Conservation (phyloP, 2,888 invertebrate genomes). For the Beris chalybata region DNA sequence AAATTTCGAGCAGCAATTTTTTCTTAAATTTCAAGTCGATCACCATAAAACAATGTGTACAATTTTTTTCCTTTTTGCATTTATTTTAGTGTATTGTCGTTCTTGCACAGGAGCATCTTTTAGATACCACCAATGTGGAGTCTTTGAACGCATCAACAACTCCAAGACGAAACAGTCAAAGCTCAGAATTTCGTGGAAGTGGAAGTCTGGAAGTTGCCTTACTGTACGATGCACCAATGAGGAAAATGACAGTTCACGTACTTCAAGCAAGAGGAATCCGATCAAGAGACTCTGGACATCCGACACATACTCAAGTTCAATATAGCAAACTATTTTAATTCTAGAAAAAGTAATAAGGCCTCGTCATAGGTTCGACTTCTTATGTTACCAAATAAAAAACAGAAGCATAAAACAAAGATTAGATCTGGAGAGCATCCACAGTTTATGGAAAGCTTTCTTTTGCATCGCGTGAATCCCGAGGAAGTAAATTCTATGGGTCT, state of each 20-base stretch:
- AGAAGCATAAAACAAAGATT: constrained; percentile 92
- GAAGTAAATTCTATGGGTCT: constrained; percentile 92
- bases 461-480: constrained; percentile 91
- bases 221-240: constrained; percentile 85
- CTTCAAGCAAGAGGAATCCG: constrained; percentile 84
- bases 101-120: constrained; percentile 55
- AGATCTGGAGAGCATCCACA: constrained; percentile 88
- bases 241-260: constrained; percentile 90
- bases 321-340: too few species aligned
- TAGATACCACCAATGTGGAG: constrained; percentile 54
- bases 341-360: too few species aligned
- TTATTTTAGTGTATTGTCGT: constrained; percentile 60
- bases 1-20: too few species aligned
- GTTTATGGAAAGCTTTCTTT: constrained; percentile 87
- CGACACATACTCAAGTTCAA: constrained; percentile 68
- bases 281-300: constrained; percentile 67
- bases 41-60: constrained; percentile 35
- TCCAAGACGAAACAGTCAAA: constrained; percentile 55
- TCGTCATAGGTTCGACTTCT: constrained; percentile 75
- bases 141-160: constrained; percentile 51
- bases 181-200: constrained; percentile 58
- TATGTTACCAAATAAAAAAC: constrained; percentile 87
- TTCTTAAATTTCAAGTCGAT: too few species aligned
- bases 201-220: constrained; percentile 86
- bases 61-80: constrained; percentile 22